Percentiles rank a stretch among this genome's conserved stretches.
These are phyloP conservation scores for Catostomus latipinnis DNA, from an alignment of 2,797 vertebrate species.

Conservation along the genomic window DNA sequence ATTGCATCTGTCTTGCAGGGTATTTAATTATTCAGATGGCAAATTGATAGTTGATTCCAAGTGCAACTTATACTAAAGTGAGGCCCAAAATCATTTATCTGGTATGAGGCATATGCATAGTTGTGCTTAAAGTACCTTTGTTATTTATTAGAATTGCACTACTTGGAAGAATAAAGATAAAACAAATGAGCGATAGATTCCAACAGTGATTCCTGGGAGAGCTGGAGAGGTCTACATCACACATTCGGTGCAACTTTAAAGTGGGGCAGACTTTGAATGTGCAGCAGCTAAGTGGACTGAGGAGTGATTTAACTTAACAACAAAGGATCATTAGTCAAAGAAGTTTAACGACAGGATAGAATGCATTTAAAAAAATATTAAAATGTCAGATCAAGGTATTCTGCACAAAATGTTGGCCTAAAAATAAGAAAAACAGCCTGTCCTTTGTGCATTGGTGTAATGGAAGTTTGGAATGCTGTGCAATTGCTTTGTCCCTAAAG, in stretches of 20 bases:
- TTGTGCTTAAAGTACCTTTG: slow-evolving; percentile 29
- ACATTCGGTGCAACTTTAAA: slow-evolving; percentile 35
- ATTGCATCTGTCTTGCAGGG: not conserved
- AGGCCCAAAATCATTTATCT: slow-evolving; percentile 11
- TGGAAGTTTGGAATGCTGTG: slow-evolving; percentile 52
- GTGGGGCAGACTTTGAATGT: slow-evolving; percentile 31
- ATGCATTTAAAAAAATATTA: slow-evolving; percentile 42
- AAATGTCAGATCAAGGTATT: slow-evolving; percentile 52
- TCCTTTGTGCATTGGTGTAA: slow-evolving; percentile 33
- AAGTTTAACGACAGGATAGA: slow-evolving; percentile 35
- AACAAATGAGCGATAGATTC: slow-evolving; percentile 41
- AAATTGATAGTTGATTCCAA: slow-evolving; percentile 16
- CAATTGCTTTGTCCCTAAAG: slow-evolving; percentile 44
- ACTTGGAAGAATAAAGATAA: slow-evolving; percentile 35
- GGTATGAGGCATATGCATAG: slow-evolving; percentile 13
- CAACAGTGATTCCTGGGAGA: slow-evolving; percentile 43
- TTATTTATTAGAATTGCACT: slow-evolving; percentile 35
- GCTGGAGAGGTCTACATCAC: slow-evolving; percentile 37
- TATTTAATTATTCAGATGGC: slow-evolving; percentile 30
- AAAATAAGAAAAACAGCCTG: slow-evolving; percentile 43
- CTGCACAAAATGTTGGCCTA: slow-evolving; percentile 10
- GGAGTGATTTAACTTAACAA: slow-evolving; percentile 48
- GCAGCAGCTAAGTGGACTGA: slow-evolving; percentile 28
- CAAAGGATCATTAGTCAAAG: slow-evolving; percentile 47
- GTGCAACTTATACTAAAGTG: not conserved